Percentiles rank a stretch among this genome's conserved stretches.
phyloP scores from a whole-genome alignment of 2,888 invertebrate species.

The Apamea crenata region DNA sequence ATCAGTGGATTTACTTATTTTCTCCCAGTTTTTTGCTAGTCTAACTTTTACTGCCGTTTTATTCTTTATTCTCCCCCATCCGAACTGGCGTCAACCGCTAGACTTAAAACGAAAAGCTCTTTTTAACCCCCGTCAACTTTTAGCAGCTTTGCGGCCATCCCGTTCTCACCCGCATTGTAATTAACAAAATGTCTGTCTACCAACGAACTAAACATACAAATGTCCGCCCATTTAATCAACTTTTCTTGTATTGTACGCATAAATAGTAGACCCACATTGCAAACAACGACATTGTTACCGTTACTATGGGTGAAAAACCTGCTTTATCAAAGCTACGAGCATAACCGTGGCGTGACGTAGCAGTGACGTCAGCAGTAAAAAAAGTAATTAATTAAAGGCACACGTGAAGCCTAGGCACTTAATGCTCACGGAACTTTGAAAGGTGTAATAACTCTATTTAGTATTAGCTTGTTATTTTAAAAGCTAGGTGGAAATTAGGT shows the following conservation, averaged over 20 bases:
- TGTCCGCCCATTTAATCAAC: constrained; percentile 31
- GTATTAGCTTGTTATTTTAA: constrained; percentile 29
- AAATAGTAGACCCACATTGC: constrained; percentile 17
- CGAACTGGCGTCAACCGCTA: not conserved
- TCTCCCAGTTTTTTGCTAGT: not conserved
- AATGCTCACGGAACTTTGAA: constrained; percentile 31
- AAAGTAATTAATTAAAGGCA: constrained; percentile 48
- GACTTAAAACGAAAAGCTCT: constrained; percentile 35
- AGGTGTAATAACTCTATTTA: constrained; percentile 50
- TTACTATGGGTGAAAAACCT: constrained; percentile 16
- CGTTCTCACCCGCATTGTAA: constrained; percentile 34
- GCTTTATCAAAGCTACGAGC: constrained; percentile 21
- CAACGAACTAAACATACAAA: constrained; percentile 21
- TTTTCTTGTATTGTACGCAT: constrained; percentile 18
- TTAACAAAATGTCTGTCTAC: constrained; percentile 23
- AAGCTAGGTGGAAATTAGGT: not conserved
- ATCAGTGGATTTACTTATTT: not conserved
- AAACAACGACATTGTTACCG: constrained; percentile 36
- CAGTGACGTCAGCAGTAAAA: constrained; percentile 55
- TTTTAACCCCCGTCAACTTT: constrained; percentile 42
- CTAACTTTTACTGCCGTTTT: not conserved
- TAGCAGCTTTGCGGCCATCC: not conserved
- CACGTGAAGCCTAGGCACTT: constrained; percentile 19
- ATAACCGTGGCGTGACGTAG: constrained; percentile 37
- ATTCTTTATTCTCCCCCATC: not conserved